Conservation (phyloP, 2,113 vertebrate genomes). For the Cygnus buccinator region DNA sequence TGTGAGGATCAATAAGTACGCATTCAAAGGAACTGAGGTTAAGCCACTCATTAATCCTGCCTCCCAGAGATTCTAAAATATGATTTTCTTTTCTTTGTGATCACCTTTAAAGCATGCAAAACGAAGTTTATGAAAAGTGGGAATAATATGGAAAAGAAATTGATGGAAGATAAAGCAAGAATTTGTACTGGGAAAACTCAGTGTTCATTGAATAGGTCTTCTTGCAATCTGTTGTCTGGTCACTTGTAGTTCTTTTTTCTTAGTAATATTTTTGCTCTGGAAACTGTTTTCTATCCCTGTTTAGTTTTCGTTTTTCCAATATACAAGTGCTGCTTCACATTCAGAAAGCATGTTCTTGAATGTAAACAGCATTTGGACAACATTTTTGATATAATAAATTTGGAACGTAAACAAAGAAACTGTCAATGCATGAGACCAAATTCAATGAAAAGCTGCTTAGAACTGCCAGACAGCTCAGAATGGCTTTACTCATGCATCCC, state of each 20-base stretch:
- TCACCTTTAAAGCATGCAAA: slow-evolving; percentile 29
- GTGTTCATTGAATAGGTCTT: not conserved
- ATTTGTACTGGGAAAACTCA: not conserved
- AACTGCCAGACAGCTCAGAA: not conserved
- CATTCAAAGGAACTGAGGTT: slow-evolving; percentile 42
- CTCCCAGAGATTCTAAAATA: slow-evolving; percentile 64
- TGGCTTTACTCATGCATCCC: not conserved
- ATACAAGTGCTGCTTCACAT: not conserved
- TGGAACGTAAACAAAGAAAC: not conserved
- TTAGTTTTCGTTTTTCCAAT: not conserved
- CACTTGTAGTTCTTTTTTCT: not conserved
- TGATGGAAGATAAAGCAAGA: not conserved
- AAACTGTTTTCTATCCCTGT: not conserved
- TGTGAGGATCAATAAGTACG: slow-evolving; percentile 71
- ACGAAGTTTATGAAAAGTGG: not conserved
- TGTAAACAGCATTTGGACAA: not conserved
- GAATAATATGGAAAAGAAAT: not conserved
- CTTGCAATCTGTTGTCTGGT: not conserved
- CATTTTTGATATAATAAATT: not conserved
- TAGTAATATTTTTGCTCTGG: not conserved
- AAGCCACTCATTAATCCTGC: slow-evolving; percentile 64
- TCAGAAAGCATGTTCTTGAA: not conserved
- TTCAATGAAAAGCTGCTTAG: not conserved
- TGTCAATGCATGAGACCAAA: not conserved
- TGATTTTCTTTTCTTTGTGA: slow-evolving; percentile 39